Conservation (phyloP, 2,113 vertebrate species). For the Verasper variegatus region DNA sequence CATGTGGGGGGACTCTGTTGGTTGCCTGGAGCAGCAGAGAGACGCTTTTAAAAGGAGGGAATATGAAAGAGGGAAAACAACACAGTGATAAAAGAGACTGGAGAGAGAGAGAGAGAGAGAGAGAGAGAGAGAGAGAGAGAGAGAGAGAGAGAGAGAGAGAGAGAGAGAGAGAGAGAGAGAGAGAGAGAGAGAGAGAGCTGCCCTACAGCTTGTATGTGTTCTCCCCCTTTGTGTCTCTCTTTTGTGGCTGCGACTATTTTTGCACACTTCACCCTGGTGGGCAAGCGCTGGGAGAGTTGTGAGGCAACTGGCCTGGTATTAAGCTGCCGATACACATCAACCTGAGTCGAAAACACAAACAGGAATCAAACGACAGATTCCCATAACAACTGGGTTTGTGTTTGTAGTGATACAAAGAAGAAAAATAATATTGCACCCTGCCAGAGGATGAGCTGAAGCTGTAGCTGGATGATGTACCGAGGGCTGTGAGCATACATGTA, state of each 20-base stretch:
- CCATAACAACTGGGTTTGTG: neutral
- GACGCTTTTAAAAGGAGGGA: conserved; percentile 51
- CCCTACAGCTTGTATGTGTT: conserved; percentile 64
- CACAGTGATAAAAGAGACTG: conserved; percentile 39
- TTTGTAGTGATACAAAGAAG: neutral
- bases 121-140: conserved; percentile 20
- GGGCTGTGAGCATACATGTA: neutral
- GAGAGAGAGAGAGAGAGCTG: conserved; percentile 22
- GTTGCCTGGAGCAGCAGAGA: conserved; percentile 38
- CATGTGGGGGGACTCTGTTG: conserved; percentile 24
- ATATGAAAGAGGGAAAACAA: conserved; percentile 48
- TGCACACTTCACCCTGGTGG: conserved; percentile 38
- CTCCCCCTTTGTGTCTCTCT: conserved; percentile 62
- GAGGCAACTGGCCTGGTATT: conserved; percentile 17
- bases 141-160: conserved; percentile 34
- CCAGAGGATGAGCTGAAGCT: neutral
- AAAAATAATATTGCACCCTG: neutral
- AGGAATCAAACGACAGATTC: neutral
- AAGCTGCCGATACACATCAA: conserved; percentile 3
- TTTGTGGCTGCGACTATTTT: conserved; percentile 73
- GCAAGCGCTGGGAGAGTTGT: conserved; percentile 40
- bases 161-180: conserved; percentile 22
- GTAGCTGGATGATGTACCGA: neutral
- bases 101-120: too few relatives aligned
- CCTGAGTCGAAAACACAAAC: neutral